phyloP scores from a whole-genome alignment of 2,888 invertebrate genomes.

The Drosophila bunnanda region DNA sequence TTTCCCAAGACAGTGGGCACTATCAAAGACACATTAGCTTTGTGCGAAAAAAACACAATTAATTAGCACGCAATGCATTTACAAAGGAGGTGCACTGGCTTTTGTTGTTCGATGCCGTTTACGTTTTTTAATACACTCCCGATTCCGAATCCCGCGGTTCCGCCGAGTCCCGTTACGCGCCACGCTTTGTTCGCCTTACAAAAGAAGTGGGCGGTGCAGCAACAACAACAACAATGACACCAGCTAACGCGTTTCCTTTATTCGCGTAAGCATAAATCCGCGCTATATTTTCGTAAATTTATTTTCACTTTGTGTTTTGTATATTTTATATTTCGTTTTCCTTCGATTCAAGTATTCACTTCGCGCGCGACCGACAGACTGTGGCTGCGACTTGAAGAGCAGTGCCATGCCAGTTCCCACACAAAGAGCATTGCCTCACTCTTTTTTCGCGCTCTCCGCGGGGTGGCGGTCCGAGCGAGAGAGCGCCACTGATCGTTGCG shows the following conservation, averaged over 20 bases:
- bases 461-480: background rate
- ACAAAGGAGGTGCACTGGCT: conserved; percentile 30
- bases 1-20: conserved; percentile 55
- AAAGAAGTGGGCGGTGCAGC: conserved; percentile 34
- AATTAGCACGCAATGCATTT: conserved; percentile 58
- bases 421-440: conserved; percentile 22
- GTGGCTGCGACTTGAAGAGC: conserved; percentile 15
- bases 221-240: conserved; percentile 6
- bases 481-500: conserved; percentile 12
- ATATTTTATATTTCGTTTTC: too few relatives aligned
- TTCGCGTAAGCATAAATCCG: conserved; percentile 32
- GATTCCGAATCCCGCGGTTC: conserved; percentile 27
- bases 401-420: background rate
- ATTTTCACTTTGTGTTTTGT: conserved; percentile 34
- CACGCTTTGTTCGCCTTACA: conserved; percentile 39
- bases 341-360: conserved; percentile 29
- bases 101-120: conserved; percentile 31
- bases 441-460: conserved; percentile 11
- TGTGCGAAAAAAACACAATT: conserved; percentile 54
- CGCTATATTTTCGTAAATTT: background rate
- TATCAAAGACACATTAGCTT: conserved; percentile 66
- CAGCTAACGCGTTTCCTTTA: conserved; percentile 31
- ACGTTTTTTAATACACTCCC: conserved; percentile 30
- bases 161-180: conserved; percentile 5
- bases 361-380: conserved; percentile 43